phyloP scores from a whole-genome alignment of 2,888 invertebrate species.

The Acleris cristana region DNA sequence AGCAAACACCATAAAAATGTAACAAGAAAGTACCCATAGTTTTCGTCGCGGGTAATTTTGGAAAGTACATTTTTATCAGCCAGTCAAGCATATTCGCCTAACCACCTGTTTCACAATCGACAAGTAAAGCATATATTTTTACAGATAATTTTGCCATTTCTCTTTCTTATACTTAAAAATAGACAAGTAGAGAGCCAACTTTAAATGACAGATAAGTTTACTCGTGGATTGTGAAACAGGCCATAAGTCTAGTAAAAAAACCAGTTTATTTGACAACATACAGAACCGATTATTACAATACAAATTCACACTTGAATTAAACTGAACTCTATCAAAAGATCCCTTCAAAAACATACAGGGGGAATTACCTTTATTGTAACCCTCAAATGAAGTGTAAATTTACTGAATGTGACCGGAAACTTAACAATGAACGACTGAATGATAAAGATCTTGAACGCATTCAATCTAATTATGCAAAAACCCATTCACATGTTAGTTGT shows the following conservation, averaged over 20 bases:
- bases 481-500: conserved; percentile 46
- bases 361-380: conserved; percentile 51
- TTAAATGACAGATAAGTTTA: too few relatives aligned
- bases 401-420: conserved; percentile 51
- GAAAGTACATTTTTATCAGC: not conserved
- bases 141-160: too few relatives aligned
- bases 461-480: conserved; percentile 39
- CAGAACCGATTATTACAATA: conserved; percentile 12
- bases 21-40: too few relatives aligned
- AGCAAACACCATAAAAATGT: too few relatives aligned
- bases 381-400: conserved; percentile 60
- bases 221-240: too few relatives aligned
- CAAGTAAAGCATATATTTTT: too few relatives aligned
- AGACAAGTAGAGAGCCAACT: too few relatives aligned
- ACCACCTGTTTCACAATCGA: too few relatives aligned
- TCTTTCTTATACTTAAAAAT: too few relatives aligned
- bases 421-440: conserved; percentile 54
- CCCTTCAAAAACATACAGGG: conserved; percentile 22
- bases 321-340: conserved; percentile 16
- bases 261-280: not conserved
- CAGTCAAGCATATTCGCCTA: not conserved
- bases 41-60: too few relatives aligned
- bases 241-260: not conserved
- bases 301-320: conserved; percentile 31
- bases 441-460: conserved; percentile 46